Conservation (phyloP, 1,140 invertebrate species). For the Oncopeltus fasciatus region DNA sequence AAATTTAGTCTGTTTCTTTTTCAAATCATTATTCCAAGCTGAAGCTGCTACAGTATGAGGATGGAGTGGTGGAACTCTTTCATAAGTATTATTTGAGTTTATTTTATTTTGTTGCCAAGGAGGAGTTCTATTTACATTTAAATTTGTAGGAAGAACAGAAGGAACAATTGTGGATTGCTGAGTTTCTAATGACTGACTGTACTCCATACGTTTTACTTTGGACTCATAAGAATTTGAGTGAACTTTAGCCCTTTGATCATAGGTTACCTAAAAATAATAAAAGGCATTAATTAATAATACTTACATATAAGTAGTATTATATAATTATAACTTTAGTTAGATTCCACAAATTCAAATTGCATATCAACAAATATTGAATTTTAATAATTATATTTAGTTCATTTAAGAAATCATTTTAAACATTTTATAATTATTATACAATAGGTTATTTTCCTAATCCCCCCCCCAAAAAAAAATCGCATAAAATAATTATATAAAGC, state of each 20-base stretch:
- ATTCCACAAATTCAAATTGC: too few relatives aligned
- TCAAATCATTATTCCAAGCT: constrained; percentile 45
- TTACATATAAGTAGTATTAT: too few relatives aligned
- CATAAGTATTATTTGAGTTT: constrained; percentile 35
- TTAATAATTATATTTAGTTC: too few relatives aligned
- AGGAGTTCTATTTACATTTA: constrained; percentile 21
- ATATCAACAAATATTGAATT: too few relatives aligned
- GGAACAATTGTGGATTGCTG: neutral
- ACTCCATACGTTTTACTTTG: neutral
- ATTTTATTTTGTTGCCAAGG: constrained; percentile 40
- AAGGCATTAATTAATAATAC: too few relatives aligned
- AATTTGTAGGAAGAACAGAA: neutral
- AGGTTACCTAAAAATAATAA: neutral
- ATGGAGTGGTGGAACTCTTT: constrained; percentile 54
- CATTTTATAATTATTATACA: too few relatives aligned
- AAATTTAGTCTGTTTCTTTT: constrained; percentile 38
- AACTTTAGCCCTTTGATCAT: neutral
- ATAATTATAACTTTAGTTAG: too few relatives aligned
- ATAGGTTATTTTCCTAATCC: too few relatives aligned
- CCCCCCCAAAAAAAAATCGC: too few relatives aligned
- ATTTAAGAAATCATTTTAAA: too few relatives aligned
- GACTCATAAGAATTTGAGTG: neutral
- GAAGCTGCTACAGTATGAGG: constrained; percentile 42
- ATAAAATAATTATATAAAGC: too few relatives aligned
- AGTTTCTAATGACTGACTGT: neutral